phyloP scores from a whole-genome alignment of 2,888 invertebrate genomes.

The Herminia tarsipennalis region DNA sequence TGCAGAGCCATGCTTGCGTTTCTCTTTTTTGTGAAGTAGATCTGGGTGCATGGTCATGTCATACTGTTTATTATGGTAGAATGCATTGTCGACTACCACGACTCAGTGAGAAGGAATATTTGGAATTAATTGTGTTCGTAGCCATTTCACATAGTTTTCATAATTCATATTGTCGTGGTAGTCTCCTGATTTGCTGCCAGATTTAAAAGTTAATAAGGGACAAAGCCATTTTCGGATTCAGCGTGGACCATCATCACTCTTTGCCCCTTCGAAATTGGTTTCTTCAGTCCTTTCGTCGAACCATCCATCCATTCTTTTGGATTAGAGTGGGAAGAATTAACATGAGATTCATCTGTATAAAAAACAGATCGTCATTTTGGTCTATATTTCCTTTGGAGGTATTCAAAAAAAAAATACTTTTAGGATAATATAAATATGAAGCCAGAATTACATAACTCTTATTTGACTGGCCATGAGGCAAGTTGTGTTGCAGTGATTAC shows the following conservation, averaged over 20 bases:
- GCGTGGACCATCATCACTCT: not conserved
- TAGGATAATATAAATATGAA: too few relatives aligned
- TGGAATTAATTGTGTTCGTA: not conserved
- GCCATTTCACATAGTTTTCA: not conserved
- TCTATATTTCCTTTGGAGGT: not conserved
- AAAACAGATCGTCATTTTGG: not conserved
- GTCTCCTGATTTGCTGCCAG: constrained; percentile 1
- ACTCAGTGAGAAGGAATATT: not conserved
- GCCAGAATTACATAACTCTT: too few relatives aligned
- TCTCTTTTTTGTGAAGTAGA: not conserved
- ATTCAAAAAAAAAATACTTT: too few relatives aligned
- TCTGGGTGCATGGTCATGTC: too few relatives aligned
- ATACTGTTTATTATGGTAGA: not conserved
- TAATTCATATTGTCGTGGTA: constrained; percentile 1
- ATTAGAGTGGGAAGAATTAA: not conserved
- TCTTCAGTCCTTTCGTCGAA: not conserved
- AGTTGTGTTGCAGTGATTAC: too few relatives aligned
- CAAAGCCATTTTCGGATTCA: not conserved
- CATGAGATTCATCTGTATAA: not conserved
- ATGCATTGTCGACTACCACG: not conserved
- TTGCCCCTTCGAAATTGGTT: not conserved
- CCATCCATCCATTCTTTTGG: not conserved
- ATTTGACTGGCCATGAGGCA: too few relatives aligned
- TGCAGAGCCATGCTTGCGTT: not conserved
- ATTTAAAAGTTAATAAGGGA: not conserved